These are phyloP conservation scores for Gobius niger DNA, from an alignment of 2,113 vertebrate species.

Conservation along the genomic window DNA sequence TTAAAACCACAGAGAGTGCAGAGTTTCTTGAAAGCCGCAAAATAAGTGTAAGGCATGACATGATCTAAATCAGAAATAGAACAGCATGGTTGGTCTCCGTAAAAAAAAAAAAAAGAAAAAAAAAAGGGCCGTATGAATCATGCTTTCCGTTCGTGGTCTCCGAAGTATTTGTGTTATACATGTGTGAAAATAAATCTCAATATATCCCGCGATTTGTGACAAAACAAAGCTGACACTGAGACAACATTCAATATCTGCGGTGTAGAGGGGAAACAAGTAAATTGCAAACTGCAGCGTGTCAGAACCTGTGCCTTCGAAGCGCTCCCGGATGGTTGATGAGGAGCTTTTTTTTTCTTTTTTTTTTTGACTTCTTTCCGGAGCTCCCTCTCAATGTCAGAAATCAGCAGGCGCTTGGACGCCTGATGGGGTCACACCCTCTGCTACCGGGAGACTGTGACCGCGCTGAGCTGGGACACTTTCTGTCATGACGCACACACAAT, in stretches of 20 bases:
- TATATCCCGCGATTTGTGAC: conserved; percentile 9
- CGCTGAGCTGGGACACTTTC: conserved; percentile 52
- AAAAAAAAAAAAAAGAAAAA: too few relatives aligned
- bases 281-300: conserved; percentile 65
- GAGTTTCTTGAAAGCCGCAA: too few relatives aligned
- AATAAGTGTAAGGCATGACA: too few relatives aligned
- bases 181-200: not conserved
- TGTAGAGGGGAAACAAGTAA: conserved; percentile 32
- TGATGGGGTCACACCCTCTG: conserved; percentile 71
- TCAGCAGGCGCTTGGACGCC: conserved; percentile 64
- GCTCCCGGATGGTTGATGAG: conserved; percentile 63
- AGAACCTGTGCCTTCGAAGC: conserved; percentile 51
- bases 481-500: conserved; percentile 43
- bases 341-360: conserved; percentile 24
- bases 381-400: conserved; percentile 67
- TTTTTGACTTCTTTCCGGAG: conserved; percentile 60
- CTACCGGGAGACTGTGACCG: conserved; percentile 56
- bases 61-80: too few relatives aligned
- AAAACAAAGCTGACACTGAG: conserved; percentile 22
- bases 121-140: not conserved
- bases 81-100: too few relatives aligned
- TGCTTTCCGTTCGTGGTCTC: not conserved
- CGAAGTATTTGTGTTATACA: not conserved
- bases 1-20: too few relatives aligned
- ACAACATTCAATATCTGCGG: conserved; percentile 28